Base-by-base conservation (phyloP, 2,113 vertebrate species). In the Lonchura striata region DNA sequence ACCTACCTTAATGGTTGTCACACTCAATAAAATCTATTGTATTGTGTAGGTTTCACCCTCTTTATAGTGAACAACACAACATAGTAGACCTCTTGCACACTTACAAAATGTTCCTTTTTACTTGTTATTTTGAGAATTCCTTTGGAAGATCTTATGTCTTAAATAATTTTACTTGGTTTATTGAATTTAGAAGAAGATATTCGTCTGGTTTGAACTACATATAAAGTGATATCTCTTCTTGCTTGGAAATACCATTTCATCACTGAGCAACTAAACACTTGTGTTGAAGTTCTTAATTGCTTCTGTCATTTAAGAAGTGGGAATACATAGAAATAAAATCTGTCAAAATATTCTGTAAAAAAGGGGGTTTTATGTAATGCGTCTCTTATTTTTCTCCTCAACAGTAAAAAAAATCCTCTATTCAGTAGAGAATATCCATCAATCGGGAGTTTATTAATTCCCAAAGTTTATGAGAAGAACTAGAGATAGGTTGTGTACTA, bases 121-220 rank as follows among this genome's bases (percentile, higher is more conserved):
- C 82, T 92, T 92, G 33, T 53, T 92, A 78, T 82, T 70, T 54
- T 66, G 60, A 59, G 33, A 77, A 94, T 93, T 88, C 60, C 64
- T 91, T 52, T 68, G n/a, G 52, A 94, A 83, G 83, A 91, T 81
- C 71, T 74, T 64, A 63, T 70, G 31, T 80, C 86, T 88, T 76
- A 88, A 80, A 53, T 94, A 4, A 50, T 83, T 84, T 86, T 63
- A 11, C 39, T 84, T 79, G 14, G 23, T 94, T 96, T 95, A 82
- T 84, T 92, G 52, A 82, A 84, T 82, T 84, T 95, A 87, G 52
- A 60, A 87, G 71, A 92, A 75, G 42, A 14, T 91, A 66, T 60
- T 89, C 30, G 19, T 84, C 69, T 84, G 53, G 10, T 54, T 92
- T 61, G 16, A 27, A 30, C 72, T 66, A 41, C 19, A 52, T 95